phyloP scores from a whole-genome alignment of 2,888 invertebrate species.

The Drosophila flavopinicola region DNA sequence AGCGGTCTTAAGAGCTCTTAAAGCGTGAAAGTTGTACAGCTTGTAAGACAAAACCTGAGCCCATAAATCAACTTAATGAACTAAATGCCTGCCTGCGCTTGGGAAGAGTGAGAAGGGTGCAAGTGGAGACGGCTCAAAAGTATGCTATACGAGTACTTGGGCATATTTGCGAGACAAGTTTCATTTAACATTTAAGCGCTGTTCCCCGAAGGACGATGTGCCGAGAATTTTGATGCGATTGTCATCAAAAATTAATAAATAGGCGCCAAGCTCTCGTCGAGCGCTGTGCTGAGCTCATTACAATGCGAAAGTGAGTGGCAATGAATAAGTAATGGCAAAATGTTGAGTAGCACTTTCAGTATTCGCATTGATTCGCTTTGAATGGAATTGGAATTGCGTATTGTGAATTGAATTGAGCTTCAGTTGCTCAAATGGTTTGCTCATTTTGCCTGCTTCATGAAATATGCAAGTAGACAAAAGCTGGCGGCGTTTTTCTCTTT shows the following conservation, averaged over 20 bases:
- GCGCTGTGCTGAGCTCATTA: constrained; percentile 20
- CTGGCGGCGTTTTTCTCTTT: constrained; percentile 56
- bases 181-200: constrained; percentile 17
- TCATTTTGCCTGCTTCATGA: constrained; percentile 57
- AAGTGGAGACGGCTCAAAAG: constrained; percentile 15
- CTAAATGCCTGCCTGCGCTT: constrained; percentile 6
- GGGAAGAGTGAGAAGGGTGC: too few species aligned
- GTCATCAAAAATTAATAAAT: constrained; percentile 52
- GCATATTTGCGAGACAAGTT: constrained; percentile 12
- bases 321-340: constrained; percentile 51
- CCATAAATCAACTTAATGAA: constrained; percentile 58
- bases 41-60: constrained; percentile 19
- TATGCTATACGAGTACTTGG: constrained; percentile 27
- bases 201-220: constrained; percentile 40
- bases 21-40: constrained; percentile 14
- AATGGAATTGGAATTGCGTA: constrained; percentile 11
- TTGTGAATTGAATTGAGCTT: constrained; percentile 38
- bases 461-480: constrained; percentile 69
- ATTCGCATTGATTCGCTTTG: constrained; percentile 17
- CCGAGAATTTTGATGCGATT: constrained; percentile 20
- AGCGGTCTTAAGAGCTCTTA: constrained; percentile 12
- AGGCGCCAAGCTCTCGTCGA: constrained; percentile 20
- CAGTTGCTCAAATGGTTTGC: constrained; percentile 22
- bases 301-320: constrained; percentile 28
- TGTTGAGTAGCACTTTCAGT: constrained; percentile 24